A percentile compares a stretch with the other conserved stretches of the same genome.
phyloP scores from a whole-genome alignment of 2,888 invertebrate species.

The Drosophila aldrichi region DNA sequence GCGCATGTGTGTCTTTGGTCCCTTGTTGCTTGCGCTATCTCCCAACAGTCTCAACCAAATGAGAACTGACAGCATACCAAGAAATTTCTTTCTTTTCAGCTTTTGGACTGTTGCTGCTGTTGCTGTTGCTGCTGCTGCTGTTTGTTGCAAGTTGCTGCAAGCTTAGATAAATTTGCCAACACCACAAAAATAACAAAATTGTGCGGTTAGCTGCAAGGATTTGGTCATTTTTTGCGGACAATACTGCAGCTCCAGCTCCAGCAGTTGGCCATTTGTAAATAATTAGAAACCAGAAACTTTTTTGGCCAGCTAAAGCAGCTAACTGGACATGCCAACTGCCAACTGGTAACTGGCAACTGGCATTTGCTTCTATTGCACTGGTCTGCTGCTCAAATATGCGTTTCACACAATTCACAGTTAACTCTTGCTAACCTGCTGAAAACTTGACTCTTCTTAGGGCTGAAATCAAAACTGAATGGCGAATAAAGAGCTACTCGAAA shows the following conservation, averaged over 20 bases:
- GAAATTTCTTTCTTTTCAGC: constrained; percentile 47
- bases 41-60: constrained; percentile 60
- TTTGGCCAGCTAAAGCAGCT: constrained; percentile 45
- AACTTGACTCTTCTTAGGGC: background rate
- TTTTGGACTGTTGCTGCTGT: constrained; percentile 12
- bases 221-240: constrained; percentile 30
- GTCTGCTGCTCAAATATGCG: constrained; percentile 2
- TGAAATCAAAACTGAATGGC: background rate
- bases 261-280: constrained; percentile 56
- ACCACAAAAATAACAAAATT: constrained; percentile 76
- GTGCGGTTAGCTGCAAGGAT: constrained; percentile 69
- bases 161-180: constrained; percentile 63
- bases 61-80: constrained; percentile 72
- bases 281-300: constrained; percentile 62
- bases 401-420: background rate
- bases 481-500: background rate
- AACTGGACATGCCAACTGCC: constrained; percentile 26
- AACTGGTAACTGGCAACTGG: constrained; percentile 3
- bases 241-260: constrained; percentile 7
- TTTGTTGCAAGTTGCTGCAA: constrained; percentile 50
- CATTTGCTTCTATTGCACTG: background rate
- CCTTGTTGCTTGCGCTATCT: constrained; percentile 16
- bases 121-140: too few relatives aligned
- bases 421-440: background rate
- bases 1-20: constrained; percentile 38